Conservation (phyloP, 2,797 vertebrate genomes). For the Pelobates cultripes region DNA sequence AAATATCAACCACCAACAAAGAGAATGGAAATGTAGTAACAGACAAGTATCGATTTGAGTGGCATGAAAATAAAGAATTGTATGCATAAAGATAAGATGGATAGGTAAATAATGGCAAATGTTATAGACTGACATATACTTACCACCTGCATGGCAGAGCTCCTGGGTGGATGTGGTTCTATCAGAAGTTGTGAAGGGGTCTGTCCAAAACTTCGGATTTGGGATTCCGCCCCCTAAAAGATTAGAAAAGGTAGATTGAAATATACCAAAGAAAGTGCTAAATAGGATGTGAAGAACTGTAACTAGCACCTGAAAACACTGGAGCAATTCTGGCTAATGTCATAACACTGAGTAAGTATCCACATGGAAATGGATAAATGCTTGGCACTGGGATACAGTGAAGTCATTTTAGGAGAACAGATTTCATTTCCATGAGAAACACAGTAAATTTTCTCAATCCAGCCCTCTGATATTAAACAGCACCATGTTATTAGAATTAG, state of each 20-base stretch:
- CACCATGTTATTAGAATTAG: slow-evolving; percentile 69
- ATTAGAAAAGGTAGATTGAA: slow-evolving; percentile 70
- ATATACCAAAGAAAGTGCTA: slow-evolving; percentile 72
- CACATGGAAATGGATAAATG: slow-evolving; percentile 67
- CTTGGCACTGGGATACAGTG: slow-evolving; percentile 78
- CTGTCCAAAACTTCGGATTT: slow-evolving; percentile 98
- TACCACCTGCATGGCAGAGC: slow-evolving; percentile 98
- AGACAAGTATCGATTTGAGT: no score
- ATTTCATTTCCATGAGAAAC: slow-evolving; percentile 84
- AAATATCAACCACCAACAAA: no score
- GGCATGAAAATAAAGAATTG: no score
- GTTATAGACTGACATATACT: slow-evolving; percentile 65
- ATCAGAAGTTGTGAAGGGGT: slow-evolving; percentile 95
- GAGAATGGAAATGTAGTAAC: no score
- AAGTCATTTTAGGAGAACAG: slow-evolving; percentile 79
- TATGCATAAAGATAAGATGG: no score
- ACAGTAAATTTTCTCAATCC: slow-evolving; percentile 68
- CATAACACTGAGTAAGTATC: slow-evolving; percentile 71
- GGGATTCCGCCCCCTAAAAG: slow-evolving; percentile 93
- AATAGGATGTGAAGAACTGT: slow-evolving; percentile 86
- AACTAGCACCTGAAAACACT: slow-evolving; percentile 84
- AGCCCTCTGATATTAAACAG: slow-evolving; percentile 74
- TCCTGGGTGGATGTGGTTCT: slow-evolving; percentile 94
- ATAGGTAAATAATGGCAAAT: no score
- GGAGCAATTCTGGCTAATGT: slow-evolving; percentile 83